Conservation (phyloP, 1,140 invertebrate genomes). For the Calliphora vicina region DNA sequence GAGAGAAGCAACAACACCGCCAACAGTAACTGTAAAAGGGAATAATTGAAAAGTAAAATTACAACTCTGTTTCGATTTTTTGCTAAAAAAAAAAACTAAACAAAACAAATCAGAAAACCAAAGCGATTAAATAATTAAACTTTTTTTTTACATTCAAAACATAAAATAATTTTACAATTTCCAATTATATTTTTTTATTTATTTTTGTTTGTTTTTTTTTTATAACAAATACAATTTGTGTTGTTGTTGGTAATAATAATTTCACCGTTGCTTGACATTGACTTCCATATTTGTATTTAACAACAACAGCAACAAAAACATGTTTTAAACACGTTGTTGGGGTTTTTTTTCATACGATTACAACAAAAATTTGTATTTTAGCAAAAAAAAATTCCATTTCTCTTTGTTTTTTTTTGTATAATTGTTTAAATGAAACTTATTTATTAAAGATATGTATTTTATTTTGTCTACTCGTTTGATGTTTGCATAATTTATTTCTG, state of each 20-base stretch:
- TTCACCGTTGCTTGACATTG: conserved; percentile 15
- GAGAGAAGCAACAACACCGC: no score
- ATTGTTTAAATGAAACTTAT: background rate
- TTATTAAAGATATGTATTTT: background rate
- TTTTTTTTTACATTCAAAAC: background rate
- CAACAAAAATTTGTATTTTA: background rate
- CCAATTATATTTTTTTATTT: background rate
- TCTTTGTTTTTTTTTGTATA: background rate
- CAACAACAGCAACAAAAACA: background rate
- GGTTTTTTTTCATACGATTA: background rate
- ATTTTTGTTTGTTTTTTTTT: background rate
- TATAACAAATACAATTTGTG: no score
- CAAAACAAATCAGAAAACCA: background rate
- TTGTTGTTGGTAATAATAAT: background rate
- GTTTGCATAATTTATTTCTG: conserved; percentile 4
- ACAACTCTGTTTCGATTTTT: background rate
- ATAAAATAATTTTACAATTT: background rate
- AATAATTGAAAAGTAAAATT: background rate
- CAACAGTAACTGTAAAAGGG: background rate
- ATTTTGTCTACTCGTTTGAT: background rate
- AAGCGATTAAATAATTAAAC: background rate
- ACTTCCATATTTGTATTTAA: background rate
- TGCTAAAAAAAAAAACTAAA: no score
- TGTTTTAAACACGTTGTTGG: background rate
- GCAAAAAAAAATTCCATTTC: background rate